A percentile compares a stretch with the other conserved stretches of the same genome.
phyloP scores from a whole-genome alignment of 2,888 invertebrate genomes.

The Theodoxus fluviatilis region DNA sequence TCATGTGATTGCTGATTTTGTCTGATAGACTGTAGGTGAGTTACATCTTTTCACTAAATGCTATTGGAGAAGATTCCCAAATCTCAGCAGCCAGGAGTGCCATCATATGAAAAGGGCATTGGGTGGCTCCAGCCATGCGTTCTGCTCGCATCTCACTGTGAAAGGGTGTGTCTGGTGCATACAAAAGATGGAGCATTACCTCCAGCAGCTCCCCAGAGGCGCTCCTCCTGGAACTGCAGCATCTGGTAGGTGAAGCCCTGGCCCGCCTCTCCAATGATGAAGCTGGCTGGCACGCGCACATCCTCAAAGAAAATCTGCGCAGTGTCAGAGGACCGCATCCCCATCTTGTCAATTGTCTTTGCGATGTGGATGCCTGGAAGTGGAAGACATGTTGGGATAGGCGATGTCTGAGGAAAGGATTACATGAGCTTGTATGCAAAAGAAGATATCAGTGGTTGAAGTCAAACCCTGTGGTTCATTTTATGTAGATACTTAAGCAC shows the following conservation, averaged over 20 bases:
- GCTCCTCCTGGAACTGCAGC: conserved; percentile 70
- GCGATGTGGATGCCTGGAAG: conserved; percentile 60
- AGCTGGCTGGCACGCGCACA: conserved; percentile 68
- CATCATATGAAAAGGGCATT: too few relatives aligned
- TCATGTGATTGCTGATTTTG: too few relatives aligned
- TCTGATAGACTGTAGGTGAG: too few relatives aligned
- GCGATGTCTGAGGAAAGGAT: not conserved
- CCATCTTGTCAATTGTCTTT: conserved; percentile 68
- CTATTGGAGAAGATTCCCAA: too few relatives aligned
- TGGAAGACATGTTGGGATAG: not conserved
- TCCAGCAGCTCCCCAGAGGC: conserved; percentile 65
- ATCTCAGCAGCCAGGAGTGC: too few relatives aligned
- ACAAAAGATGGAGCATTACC: conserved; percentile 36
- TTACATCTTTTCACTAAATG: too few relatives aligned
- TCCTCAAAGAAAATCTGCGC: conserved; percentile 70
- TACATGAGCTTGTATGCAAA: not conserved
- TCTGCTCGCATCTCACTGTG: too few relatives aligned
- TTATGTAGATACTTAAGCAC: not conserved
- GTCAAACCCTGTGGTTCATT: not conserved
- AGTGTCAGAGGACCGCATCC: conserved; percentile 69
- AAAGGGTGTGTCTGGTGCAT: too few relatives aligned
- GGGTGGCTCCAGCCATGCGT: too few relatives aligned
- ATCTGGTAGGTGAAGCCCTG: conserved; percentile 70
- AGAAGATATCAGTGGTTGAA: not conserved
- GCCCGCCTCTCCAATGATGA: conserved; percentile 69